These are phyloP conservation scores for Myzus persicae DNA, from an alignment of 1,140 invertebrate species.

Conservation along the genomic window DNA sequence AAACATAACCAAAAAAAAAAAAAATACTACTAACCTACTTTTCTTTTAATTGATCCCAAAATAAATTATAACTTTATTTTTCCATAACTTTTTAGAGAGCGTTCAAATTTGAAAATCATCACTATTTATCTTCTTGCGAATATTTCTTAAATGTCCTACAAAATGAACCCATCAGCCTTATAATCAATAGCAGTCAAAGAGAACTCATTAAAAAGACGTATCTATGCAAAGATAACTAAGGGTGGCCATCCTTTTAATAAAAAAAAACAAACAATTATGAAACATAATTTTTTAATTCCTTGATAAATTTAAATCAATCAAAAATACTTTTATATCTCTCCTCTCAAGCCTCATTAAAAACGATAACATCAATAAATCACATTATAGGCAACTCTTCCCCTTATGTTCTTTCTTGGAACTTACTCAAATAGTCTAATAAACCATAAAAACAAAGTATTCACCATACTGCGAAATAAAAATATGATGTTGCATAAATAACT, in stretches of 20 bases:
- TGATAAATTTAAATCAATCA: neutral
- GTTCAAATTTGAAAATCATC: neutral
- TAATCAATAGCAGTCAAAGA: no score
- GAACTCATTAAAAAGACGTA: neutral
- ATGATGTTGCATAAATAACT: no score
- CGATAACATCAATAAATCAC: neutral
- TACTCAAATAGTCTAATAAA: no score
- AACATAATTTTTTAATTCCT: neutral
- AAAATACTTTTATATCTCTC: neutral
- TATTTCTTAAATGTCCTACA: neutral
- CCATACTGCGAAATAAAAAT: no score
- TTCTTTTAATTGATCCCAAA: neutral
- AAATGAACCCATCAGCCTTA: neutral
- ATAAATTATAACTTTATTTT: neutral
- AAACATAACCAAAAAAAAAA: neutral
- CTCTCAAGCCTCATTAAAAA: neutral
- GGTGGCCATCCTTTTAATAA: neutral
- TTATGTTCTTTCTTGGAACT: no score
- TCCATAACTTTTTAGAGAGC: neutral
- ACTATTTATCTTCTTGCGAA: neutral
- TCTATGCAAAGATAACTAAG: neutral
- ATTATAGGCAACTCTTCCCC: no score
- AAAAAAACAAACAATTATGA: neutral
- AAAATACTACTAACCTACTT: neutral
- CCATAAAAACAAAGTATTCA: no score